Evolutionary conservation across 2,113 vertebrate genomes (phyloP), one percentile per base, ranked within the genome.

Genomic region (Neopipo cinnamomea): DNA sequence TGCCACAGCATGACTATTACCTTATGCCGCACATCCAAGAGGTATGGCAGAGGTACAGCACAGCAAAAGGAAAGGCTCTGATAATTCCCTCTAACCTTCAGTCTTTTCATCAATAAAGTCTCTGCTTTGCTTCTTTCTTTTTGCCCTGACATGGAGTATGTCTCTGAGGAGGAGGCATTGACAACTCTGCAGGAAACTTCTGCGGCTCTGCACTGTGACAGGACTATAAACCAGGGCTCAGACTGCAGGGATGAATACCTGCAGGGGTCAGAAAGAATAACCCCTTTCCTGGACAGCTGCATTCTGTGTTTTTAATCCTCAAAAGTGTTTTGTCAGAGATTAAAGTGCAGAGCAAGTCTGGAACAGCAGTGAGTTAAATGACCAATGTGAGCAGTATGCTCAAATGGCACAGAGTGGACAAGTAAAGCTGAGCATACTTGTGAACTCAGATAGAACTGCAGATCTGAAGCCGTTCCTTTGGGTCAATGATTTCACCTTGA

Each of bases 201-300:
- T 52, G 56, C 0, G 0, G 27, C 42, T 80, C 24, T 17, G 5
- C 0, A 0, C 52, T 73, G 49, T 6, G 11, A 35, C 44, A 73
- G 55, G 39, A 30, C 61, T 33, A 8, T 11, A 81, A 84, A 28
- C 14, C 42, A 78, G 39, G 14, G 30, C 42, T 85, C 33, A 31
- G 41, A 23, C 62, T 90, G 41, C 39, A 68, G 42, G 59, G 35
- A 52, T 47, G 33, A 47, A 46, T 63, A 46, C 27, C 9, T 33
- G n/a, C 30, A 56, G 19, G 28, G 28, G 8, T 56, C 12, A n/a
- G 41, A 33, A 80, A 65, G 14, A 73, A 61, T 28, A 33, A 28
- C 22, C 7, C 22, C 9, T 67, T 61, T n/a, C n/a, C 49, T 14
- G 42, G 37, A 8, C 41, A 84, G 8, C 13, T 52, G 13, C n/a